Conservation (phyloP, 2,888 invertebrate species). For the Cremastinae sp. region DNA sequence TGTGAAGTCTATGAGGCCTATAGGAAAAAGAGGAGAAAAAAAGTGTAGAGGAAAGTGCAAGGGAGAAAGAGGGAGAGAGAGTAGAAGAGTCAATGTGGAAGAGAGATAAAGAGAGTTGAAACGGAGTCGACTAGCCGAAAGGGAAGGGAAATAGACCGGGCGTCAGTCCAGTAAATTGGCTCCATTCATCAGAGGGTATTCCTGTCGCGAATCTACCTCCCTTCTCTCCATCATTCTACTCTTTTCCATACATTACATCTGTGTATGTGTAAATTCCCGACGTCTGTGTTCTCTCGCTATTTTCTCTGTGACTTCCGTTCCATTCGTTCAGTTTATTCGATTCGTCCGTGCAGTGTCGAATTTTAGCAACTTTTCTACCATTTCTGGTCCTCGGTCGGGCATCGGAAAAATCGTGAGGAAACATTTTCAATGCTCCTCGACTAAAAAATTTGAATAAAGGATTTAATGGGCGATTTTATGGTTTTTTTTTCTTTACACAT, state of each 20-base stretch:
- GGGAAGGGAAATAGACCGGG: conserved; percentile 66
- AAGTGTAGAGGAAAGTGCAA: background rate
- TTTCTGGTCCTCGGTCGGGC: background rate
- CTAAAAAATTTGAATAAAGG: background rate
- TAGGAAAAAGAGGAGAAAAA: conserved; percentile 19
- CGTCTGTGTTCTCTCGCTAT: conserved; percentile 3
- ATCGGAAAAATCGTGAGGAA: background rate
- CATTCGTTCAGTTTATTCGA: conserved; percentile 45
- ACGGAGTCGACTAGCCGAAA: conserved; percentile 53
- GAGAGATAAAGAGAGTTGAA: conserved; percentile 41
- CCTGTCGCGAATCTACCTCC: conserved; percentile 58
- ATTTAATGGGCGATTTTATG: background rate
- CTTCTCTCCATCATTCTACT: conserved; percentile 55
- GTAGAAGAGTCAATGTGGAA: background rate
- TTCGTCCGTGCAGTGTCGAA: conserved; percentile 24
- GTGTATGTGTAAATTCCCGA: background rate
- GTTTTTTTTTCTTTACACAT: conserved; percentile 24
- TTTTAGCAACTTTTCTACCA: background rate
- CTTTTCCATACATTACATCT: conserved; percentile 27
- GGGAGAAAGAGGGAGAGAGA: background rate
- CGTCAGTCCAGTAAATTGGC: conserved; percentile 74
- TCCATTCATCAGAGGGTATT: conserved; percentile 71
- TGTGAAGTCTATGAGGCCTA: conserved; percentile 47
- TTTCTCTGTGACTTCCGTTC: conserved; percentile 33
- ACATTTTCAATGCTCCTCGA: background rate